phyloP scores from a whole-genome alignment of 1,140 invertebrate species.

The Diprion similis region DNA sequence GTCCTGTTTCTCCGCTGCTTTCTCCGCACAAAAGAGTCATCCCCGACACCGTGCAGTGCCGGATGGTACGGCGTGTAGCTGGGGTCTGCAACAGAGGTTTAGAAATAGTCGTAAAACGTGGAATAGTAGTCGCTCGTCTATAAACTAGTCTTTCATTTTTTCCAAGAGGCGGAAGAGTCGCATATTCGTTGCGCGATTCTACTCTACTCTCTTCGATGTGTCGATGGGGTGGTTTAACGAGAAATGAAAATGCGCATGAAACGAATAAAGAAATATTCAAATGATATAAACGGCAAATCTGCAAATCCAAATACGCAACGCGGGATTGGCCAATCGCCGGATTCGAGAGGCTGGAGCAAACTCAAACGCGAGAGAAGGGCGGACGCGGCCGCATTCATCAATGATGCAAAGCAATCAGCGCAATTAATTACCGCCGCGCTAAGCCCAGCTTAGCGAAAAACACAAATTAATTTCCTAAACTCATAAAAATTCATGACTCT shows the following conservation, averaged over 20 bases:
- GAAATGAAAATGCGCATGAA: neutral
- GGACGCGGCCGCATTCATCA: conserved; percentile 54
- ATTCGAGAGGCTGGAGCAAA: too few relatives aligned
- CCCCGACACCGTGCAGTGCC: conserved; percentile 79
- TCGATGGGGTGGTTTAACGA: neutral
- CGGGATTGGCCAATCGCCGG: too few relatives aligned
- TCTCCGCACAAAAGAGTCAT: conserved; percentile 94
- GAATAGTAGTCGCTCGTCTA: neutral
- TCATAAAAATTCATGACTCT: conserved; percentile 56
- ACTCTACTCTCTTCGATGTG: too few relatives aligned
- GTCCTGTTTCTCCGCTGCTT: conserved; percentile 96
- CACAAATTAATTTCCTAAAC: conserved; percentile 63
- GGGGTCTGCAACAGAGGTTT: conserved; percentile 72
- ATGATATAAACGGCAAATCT: conserved; percentile 27
- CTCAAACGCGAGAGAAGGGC: too few relatives aligned
- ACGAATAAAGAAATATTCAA: conserved; percentile 31
- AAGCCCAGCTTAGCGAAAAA: conserved; percentile 59
- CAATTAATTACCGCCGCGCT: conserved; percentile 62
- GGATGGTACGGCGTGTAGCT: conserved; percentile 88
- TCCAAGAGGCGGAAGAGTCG: too few relatives aligned
- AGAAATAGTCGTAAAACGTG: conserved; percentile 21
- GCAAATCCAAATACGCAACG: too few relatives aligned
- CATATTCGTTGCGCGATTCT: too few relatives aligned
- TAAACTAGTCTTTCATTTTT: neutral
- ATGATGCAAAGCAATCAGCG: conserved; percentile 62